Base-by-base conservation (phyloP, 1,140 invertebrate genomes). In the Euura lappo region DNA sequence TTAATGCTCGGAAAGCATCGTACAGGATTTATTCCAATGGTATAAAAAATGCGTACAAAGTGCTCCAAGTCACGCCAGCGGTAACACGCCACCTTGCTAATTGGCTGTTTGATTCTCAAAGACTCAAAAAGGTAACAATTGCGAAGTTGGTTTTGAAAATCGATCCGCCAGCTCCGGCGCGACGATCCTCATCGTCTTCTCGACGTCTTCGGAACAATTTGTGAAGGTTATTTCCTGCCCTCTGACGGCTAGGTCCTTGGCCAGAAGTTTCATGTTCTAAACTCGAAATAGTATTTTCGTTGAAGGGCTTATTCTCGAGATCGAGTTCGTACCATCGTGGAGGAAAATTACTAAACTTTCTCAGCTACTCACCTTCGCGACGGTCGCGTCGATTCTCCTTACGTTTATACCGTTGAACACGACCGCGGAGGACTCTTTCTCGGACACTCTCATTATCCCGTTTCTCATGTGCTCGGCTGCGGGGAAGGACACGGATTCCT, bases 401-500 rank as follows among this genome's bases (percentile, higher is more conserved):
- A 92, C 83, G 75, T 89, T 86, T 45, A 81, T 81, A 73, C 89
- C 90, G 77, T 91, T 89, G n/a, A 92, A 83, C 45, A 92, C 86
- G 65, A 91, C 83, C 8, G 83, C 82, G 43, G 81, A 72, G 6
- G 66, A 67, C 42, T 72, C 79, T 7, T 77, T 73, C 13, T 80
- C 71, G 2, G 77, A 74, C 13, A 85, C 78, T 51, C 82, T 84
- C 74, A 87, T 85, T 73, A 92, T 83, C n/a, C 78, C 83, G 46
- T 88, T 83, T 71, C 90, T 84, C 42, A 93, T 51, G 80, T 90
- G 89, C 76, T 93, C 92, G 7, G 91, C 88, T 0, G 91, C 89
- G 42, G 92, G 91, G 78, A 91, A 93, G 45, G 89, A 83, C 6
- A 93, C 75, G 51, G 89, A 88, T 69, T 90, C 88, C 69, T 89